Percentiles rank a stretch among this genome's conserved stretches.
These are phyloP conservation scores for Anhinga anhinga DNA, from an alignment of 2,113 vertebrate species.

Conservation along the genomic window DNA sequence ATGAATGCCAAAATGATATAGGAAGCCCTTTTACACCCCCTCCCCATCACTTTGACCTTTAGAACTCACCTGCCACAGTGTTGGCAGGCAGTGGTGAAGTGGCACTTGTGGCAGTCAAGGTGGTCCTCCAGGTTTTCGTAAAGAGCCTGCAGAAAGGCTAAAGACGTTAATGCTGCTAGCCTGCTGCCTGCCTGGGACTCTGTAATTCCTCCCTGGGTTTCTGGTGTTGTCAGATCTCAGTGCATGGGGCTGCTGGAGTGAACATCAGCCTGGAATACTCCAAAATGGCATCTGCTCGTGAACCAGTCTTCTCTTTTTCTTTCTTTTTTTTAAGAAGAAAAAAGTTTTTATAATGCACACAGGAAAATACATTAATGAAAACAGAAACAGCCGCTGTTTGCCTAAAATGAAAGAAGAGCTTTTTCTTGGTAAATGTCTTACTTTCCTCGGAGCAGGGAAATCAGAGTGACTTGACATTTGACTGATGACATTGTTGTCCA, in stretches of 20 bases:
- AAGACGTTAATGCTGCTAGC: rapidly evolving
- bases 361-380: background rate
- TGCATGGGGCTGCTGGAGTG: background rate
- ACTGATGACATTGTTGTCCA: background rate
- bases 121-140: background rate
- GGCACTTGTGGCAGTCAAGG: background rate
- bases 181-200: background rate
- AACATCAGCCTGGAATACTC: background rate
- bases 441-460: background rate
- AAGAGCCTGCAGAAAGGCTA: background rate
- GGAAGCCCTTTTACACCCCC: background rate
- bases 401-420: background rate
- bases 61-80: background rate
- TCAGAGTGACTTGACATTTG: background rate
- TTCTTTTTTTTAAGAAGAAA: background rate
- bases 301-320: background rate
- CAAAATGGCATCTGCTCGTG: background rate
- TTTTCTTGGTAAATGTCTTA: background rate
- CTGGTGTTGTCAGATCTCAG: background rate
- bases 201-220: background rate
- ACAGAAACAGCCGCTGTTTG: background rate
- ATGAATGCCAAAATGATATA: background rate
- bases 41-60: background rate
- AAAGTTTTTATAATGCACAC: background rate
- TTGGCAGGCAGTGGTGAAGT: background rate